Percentiles rank a stretch among this genome's conserved stretches.
These are phyloP conservation scores for Serinus canaria DNA, from an alignment of 2,113 vertebrate genomes.

Conservation along the genomic window DNA sequence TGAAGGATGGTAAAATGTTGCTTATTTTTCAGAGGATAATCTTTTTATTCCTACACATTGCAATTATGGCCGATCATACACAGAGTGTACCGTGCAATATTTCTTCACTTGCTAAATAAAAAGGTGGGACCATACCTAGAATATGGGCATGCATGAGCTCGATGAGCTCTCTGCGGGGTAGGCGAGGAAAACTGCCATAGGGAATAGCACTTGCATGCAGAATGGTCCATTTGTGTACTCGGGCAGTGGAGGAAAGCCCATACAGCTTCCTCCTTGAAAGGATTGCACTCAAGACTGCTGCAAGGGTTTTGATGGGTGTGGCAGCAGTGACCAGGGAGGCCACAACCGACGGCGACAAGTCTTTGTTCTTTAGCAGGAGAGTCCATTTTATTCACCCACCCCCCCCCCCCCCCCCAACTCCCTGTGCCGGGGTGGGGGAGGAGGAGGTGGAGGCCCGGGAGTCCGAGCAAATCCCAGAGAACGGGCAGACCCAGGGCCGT, in stretches of 20 bases:
- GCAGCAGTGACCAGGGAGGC: too few species aligned
- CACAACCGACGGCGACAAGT: too few species aligned
- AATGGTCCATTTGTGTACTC: fast-evolving
- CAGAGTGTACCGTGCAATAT: background rate
- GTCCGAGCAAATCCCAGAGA: too few species aligned
- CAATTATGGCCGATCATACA: background rate
- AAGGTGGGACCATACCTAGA: background rate
- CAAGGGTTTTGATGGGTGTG: background rate
- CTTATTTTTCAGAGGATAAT: background rate
- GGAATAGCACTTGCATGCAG: background rate
- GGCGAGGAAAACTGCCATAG: background rate
- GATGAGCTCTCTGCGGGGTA: background rate
- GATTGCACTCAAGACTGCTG: background rate
- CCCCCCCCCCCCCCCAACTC: too few species aligned
- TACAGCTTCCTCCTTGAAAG: background rate
- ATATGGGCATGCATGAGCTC: background rate
- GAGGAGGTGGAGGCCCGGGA: too few species aligned
- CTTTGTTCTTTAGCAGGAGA: too few species aligned
- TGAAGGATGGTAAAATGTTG: background rate
- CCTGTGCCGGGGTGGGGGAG: too few species aligned
- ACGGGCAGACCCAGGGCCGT: too few species aligned
- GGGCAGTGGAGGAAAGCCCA: fast-evolving
- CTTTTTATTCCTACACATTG: background rate
- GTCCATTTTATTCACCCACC: too few species aligned
- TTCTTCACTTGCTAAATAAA: background rate